A percentile compares a stretch with the other conserved stretches of the same genome.
phyloP scores from a whole-genome alignment of 2,113 vertebrate genomes.

The Cyprinodon variegatus region DNA sequence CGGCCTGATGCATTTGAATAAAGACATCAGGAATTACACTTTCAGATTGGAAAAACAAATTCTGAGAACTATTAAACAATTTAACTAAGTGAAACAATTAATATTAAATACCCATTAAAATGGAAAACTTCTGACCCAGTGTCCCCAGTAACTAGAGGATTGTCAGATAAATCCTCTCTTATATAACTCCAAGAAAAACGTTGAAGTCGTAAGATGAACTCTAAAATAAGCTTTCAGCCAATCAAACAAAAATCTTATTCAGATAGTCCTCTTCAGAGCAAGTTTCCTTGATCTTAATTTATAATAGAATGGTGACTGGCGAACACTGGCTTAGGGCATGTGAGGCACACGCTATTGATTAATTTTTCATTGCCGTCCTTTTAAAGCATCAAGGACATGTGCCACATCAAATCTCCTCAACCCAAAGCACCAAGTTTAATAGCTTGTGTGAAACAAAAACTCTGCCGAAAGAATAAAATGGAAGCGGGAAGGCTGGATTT shows the following conservation, averaged over 20 bases:
- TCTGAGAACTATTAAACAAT: neutral
- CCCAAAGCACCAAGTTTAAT: constrained; percentile 63
- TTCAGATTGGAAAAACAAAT: neutral
- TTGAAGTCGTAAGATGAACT: constrained; percentile 51
- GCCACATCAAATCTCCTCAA: constrained; percentile 73
- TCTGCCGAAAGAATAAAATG: constrained; percentile 56
- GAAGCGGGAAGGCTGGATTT: constrained; percentile 55
- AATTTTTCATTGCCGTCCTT: constrained; percentile 74
- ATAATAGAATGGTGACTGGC: constrained; percentile 62
- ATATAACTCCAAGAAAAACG: constrained; percentile 28
- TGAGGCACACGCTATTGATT: constrained; percentile 65
- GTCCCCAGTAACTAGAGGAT: constrained; percentile 12
- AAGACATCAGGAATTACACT: neutral
- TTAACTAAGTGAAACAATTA: neutral
- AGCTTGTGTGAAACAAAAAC: constrained; percentile 72
- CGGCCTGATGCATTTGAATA: neutral
- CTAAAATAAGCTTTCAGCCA: constrained; percentile 49
- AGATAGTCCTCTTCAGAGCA: constrained; percentile 46
- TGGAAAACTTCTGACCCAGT: neutral
- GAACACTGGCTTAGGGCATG: constrained; percentile 57
- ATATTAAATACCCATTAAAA: constrained; percentile 11
- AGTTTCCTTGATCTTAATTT: constrained; percentile 74
- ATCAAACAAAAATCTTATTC: constrained; percentile 59
- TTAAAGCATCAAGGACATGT: constrained; percentile 78
- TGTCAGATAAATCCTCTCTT: constrained; percentile 41